phyloP scores from a whole-genome alignment of 37 sponge, comb jelly and placozoan species.

The Corticium candelabrum region DNA sequence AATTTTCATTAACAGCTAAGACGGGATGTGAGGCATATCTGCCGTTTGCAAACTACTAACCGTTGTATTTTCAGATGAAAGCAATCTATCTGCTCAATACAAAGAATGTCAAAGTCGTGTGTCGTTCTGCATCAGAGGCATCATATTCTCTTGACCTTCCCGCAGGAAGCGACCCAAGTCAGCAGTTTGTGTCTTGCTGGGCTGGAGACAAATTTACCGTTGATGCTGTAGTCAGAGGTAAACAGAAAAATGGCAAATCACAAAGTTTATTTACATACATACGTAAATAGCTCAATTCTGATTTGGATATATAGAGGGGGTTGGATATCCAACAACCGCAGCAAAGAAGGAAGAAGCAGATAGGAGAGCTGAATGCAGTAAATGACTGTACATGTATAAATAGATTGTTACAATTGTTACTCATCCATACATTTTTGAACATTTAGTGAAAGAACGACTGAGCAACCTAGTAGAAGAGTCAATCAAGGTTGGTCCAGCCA shows the following conservation, averaged over 20 bases:
- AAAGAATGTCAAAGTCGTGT: background rate
- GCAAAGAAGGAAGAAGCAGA: constrained; percentile 29
- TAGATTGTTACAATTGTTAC: too few relatives aligned
- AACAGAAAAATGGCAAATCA: background rate
- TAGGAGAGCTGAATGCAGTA: constrained; percentile 36
- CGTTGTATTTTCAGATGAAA: background rate
- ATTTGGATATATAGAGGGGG: too few relatives aligned
- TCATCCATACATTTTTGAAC: background rate
- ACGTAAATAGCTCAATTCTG: too few relatives aligned
- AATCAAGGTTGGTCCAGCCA: constrained; percentile 71
- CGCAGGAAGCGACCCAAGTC: constrained; percentile 7
- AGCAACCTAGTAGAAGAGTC: too few relatives aligned
- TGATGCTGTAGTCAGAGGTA: constrained; percentile 48
- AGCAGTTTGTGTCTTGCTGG: constrained; percentile 38
- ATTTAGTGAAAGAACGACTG: background rate
- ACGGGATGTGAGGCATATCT: too few relatives aligned
- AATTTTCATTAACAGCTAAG: too few relatives aligned
- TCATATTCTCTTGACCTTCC: background rate
- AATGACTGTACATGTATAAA: too few relatives aligned
- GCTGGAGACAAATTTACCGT: constrained; percentile 22
- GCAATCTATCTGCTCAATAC: background rate
- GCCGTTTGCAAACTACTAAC: background rate
- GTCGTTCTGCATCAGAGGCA: background rate
- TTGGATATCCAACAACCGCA: constrained; percentile 62
- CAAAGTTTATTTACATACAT: background rate